Evolutionary conservation across 2,113 vertebrate species (phyloP), one percentile per base, ranked within the genome.

Genomic region (Polypterus senegalus): DNA sequence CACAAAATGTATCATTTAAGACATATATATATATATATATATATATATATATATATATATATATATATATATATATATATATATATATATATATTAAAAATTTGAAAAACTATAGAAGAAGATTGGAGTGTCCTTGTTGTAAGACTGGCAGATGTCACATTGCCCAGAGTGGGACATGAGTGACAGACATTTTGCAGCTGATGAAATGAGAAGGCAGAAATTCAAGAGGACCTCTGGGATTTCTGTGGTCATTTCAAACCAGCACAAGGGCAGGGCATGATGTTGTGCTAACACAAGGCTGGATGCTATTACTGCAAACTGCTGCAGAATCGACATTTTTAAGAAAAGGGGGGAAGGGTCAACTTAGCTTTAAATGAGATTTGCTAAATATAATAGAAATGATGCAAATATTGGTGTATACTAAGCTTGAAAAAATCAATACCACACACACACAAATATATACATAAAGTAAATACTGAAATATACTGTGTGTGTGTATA

Each of bases 101-200:
- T 27, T 27, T 27, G 27, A 27, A 27, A 27, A 27, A 27, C 27
- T 76, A 82, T 78, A 76, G 72, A 75, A 64, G 52, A 83, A 86
- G 80, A 86, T 79, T 85, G 81, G 81, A 79, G 78, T 81, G 85
- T 88, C 87, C 91, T 91, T 91, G 89, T 89, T 92, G 86, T 86
- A 85, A 96, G 92, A 94, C 88, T 88, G 93, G 88, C 96, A 97
- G 93, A 93, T 97, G 94, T 94, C 94, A 92, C 83, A 88, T 86
- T 88, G 89, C 87, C 81, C 88, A 76, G 79, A 79, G 81, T 87
- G 80, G 81, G 81, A 84, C 70, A 73, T 87, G 91, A 89, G 77
- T 83, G 88, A 87, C 88, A 80, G 83, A 80, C 81, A 84, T 83
- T 84, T 83, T 79, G 86, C 86, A 81, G 90, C 79, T 82, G 86